Percentiles rank a stretch among this genome's conserved stretches.
These are phyloP conservation scores for Orchestes rusci DNA, from an alignment of 2,888 invertebrate species.

Conservation along the genomic window DNA sequence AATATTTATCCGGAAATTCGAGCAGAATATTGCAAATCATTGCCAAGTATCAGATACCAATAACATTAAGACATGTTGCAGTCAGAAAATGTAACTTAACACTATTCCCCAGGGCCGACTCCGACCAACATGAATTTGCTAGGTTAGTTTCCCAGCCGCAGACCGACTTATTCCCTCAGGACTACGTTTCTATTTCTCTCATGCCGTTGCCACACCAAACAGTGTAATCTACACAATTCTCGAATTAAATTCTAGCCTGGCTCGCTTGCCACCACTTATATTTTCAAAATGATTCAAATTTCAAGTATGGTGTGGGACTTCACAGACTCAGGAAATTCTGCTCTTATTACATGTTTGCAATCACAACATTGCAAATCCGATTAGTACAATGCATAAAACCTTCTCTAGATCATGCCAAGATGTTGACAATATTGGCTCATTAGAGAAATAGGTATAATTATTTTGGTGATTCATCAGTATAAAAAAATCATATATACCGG, in stretches of 20 bases:
- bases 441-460: too few relatives aligned
- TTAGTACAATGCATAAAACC: too few relatives aligned
- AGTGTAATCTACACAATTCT: conserved; percentile 22
- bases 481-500: too few relatives aligned
- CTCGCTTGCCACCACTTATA: conserved; percentile 9
- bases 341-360: too few relatives aligned
- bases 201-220: conserved; percentile 16
- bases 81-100: conserved; percentile 20
- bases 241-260: conserved; percentile 17
- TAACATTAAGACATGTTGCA: conserved; percentile 17
- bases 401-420: too few relatives aligned
- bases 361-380: too few relatives aligned
- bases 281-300: conserved; percentile 21
- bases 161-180: conserved; percentile 12
- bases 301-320: conserved; percentile 11
- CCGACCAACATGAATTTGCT: conserved; percentile 17
- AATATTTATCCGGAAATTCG: neutral
- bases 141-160: conserved; percentile 20
- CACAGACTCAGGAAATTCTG: too few relatives aligned
- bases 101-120: conserved; percentile 13
- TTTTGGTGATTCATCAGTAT: too few relatives aligned
- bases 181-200: conserved; percentile 17
- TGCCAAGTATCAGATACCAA: conserved; percentile 11
- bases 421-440: too few relatives aligned
- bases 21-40: too few relatives aligned